phyloP scores from a whole-genome alignment of 1,140 invertebrate genomes.

The Cyphomyrmex costatus region DNA sequence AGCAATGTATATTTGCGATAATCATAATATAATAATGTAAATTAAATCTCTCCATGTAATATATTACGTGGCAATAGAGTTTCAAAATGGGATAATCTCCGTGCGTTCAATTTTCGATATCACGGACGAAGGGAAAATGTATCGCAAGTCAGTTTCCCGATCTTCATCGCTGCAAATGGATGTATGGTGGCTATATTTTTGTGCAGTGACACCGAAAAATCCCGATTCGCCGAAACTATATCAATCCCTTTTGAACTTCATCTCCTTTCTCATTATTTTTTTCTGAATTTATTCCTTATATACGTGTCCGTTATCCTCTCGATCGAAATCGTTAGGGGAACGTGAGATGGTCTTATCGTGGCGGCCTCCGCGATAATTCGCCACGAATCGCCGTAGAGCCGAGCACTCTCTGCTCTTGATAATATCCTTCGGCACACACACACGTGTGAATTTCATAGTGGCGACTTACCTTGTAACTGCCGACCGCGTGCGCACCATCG shows the following conservation, averaged over 20 bases:
- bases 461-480: constrained; percentile 92
- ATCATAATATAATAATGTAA: constrained; percentile 32
- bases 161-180: background rate
- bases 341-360: constrained; percentile 48
- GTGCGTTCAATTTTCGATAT: background rate
- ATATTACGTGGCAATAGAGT: background rate
- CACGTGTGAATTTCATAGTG: background rate
- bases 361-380: constrained; percentile 6
- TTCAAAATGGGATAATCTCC: constrained; percentile 18
- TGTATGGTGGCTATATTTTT: background rate
- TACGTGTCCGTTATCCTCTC: background rate
- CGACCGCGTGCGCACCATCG: constrained; percentile 95
- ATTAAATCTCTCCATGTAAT: constrained; percentile 15
- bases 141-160: background rate
- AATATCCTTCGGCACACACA: constrained; percentile 4
- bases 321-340: constrained; percentile 47
- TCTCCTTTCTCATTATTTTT: background rate
- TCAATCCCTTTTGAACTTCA: constrained; percentile 3
- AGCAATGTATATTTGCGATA: background rate
- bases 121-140: background rate
- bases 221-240: background rate
- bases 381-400: background rate
- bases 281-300: background rate
- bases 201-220: background rate
- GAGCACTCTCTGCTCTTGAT: constrained; percentile 8